Percentiles rank a stretch among this genome's conserved stretches.
Evolutionary conservation across 1,140 invertebrate species (phyloP).

Genomic region (Aphelenchoides avenae): DNA sequence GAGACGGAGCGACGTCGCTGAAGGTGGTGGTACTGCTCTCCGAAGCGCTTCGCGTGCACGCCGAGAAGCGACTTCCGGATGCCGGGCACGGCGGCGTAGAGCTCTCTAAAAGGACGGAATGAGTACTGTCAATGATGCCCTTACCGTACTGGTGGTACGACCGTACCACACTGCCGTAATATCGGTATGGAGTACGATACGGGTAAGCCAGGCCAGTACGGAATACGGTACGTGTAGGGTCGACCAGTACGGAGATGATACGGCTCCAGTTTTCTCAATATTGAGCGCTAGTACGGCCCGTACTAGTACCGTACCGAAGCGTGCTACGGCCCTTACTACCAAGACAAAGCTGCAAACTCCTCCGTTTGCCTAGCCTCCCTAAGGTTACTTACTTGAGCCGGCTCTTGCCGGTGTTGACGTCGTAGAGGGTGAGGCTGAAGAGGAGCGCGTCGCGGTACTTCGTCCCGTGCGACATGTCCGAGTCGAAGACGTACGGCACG

Average conservation of each 20-base stretch:
- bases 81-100: constrained; percentile 59
- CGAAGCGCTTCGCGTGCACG: constrained; percentile 54
- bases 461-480: constrained; percentile 53
- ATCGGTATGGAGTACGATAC: too few relatives aligned
- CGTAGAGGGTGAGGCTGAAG: constrained; percentile 54
- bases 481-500: constrained; percentile 55
- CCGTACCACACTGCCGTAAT: too few relatives aligned
- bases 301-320: too few relatives aligned
- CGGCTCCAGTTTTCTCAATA: too few relatives aligned
- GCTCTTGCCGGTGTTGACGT: constrained; percentile 57
- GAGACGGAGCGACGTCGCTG: constrained; percentile 43
- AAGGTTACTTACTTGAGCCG: constrained; percentile 37
- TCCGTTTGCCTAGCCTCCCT: too few relatives aligned
- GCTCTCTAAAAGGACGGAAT: constrained; percentile 52
- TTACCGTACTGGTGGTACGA: too few relatives aligned
- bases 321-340: too few relatives aligned
- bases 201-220: too few relatives aligned
- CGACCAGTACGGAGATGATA: constrained; percentile 3
- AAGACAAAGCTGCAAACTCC: too few relatives aligned
- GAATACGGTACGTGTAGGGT: too few relatives aligned
- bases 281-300: too few relatives aligned
- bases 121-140: too few relatives aligned
- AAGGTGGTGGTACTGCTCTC: constrained; percentile 56
- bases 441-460: constrained; percentile 56
- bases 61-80: constrained; percentile 54